phyloP scores from a whole-genome alignment of 2,888 invertebrate species.

The Brenthis hecate region DNA sequence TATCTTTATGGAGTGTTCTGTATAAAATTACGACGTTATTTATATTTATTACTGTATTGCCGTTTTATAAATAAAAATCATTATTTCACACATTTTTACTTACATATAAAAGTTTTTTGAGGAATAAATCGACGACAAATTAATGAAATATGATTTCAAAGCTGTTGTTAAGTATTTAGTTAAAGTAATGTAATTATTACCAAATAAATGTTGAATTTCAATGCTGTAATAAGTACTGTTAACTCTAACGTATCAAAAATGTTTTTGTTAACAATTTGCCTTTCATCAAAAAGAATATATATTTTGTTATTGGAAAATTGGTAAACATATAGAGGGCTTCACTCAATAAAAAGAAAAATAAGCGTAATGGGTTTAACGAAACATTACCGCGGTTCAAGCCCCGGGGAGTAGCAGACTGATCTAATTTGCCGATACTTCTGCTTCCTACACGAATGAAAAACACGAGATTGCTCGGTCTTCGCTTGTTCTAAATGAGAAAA shows the following conservation, averaged over 20 bases:
- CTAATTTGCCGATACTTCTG: slow-evolving; percentile 54
- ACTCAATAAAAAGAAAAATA: slow-evolving; percentile 58
- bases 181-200: too few relatives aligned
- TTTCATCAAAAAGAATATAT: background rate
- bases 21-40: slow-evolving; percentile 35
- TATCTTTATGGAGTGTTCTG: slow-evolving; percentile 34
- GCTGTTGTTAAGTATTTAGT: too few relatives aligned
- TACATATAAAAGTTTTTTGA: too few relatives aligned
- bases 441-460: slow-evolving; percentile 42
- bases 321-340: slow-evolving; percentile 32
- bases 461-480: slow-evolving; percentile 45
- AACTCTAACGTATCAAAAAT: background rate
- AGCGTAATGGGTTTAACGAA: slow-evolving; percentile 58
- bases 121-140: too few relatives aligned
- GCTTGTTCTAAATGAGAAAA: slow-evolving; percentile 21
- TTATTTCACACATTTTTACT: background rate
- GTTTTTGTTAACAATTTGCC: background rate
- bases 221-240: background rate
- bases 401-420: slow-evolving; percentile 53
- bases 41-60: slow-evolving; percentile 19
- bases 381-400: slow-evolving; percentile 52
- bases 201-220: background rate
- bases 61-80: background rate
- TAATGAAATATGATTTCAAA: background rate
- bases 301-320: background rate